Base-by-base conservation (phyloP, 2,888 invertebrate species). In the Orthonychiurus folsomi region DNA sequence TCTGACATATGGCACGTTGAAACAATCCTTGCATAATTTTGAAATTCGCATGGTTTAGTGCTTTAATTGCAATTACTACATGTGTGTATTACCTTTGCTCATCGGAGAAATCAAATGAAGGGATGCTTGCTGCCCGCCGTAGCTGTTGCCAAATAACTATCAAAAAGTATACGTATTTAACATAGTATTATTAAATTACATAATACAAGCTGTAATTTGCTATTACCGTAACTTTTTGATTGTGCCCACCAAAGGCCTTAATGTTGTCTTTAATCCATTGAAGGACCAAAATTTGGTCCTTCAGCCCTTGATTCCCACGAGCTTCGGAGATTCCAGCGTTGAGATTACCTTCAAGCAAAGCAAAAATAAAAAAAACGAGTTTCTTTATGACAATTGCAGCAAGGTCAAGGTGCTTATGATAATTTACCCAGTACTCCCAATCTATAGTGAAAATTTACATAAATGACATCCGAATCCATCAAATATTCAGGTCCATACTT, bases 121-220 rank as follows among this genome's bases (percentile, higher is more conserved):
- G 18, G 53, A 12, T 3, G 61, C 60, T n/a, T 47, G 47, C 18
- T 48, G 47, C n/a, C 54, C 64, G 1, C 66, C 66, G 18, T 56
- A 59, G 18, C 60, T 60, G 20, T 63, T 62, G 1, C 66, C 66
- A 24, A 66, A 64, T n/a, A n/a, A n/a, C n/a, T n/a, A n/a, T n/a
- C n/a, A n/a, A n/a, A 65, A 20, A n/a, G n/a, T n/a, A n/a, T n/a
- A n/a, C n/a, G n/a, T n/a, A n/a, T n/a, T n/a, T n/a, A n/a, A n/a
- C n/a, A n/a, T n/a, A n/a, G n/a, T n/a, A n/a, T n/a, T n/a, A n/a
- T n/a, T n/a, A n/a, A n/a, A n/a, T n/a, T n/a, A n/a, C n/a, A n/a
- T n/a, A n/a, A n/a, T n/a, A n/a, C n/a, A n/a, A n/a, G n/a, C n/a
- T n/a, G n/a, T n/a, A n/a, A n/a, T n/a, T n/a, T n/a, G n/a, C n/a